phyloP scores from a whole-genome alignment of 2,888 invertebrate species.

The Aproaerema taeniolella region DNA sequence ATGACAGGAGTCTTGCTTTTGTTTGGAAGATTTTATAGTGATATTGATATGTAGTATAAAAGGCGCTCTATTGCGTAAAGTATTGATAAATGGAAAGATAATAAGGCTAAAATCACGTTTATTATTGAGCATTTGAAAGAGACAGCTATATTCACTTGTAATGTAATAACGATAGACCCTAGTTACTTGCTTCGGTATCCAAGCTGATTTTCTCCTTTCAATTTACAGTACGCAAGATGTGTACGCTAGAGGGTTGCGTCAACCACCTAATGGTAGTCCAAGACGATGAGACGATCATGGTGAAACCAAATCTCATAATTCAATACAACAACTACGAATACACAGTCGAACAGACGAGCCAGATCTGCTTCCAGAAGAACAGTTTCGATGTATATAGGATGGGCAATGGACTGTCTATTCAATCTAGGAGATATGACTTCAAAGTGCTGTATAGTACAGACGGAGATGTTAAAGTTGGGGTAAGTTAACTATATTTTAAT shows the following conservation, averaged over 20 bases:
- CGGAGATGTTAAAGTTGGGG: slow-evolving; percentile 84
- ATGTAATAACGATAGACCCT: too few relatives aligned
- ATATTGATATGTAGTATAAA: too few relatives aligned
- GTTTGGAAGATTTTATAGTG: too few relatives aligned
- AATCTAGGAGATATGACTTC: slow-evolving; percentile 84
- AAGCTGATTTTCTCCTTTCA: background rate
- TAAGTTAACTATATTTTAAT: too few relatives aligned
- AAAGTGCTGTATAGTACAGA: slow-evolving; percentile 83
- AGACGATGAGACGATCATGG: slow-evolving; percentile 73
- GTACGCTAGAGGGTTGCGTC: slow-evolving; percentile 77
- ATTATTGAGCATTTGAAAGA: too few relatives aligned
- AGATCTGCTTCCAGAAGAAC: slow-evolving; percentile 77
- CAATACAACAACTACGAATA: slow-evolving; percentile 83
- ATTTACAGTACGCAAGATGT: slow-evolving; percentile 80
- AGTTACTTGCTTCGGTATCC: too few relatives aligned
- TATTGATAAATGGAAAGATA: too few relatives aligned
- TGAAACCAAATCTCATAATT: slow-evolving; percentile 81
- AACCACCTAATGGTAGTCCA: slow-evolving; percentile 81
- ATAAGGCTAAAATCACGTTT: too few relatives aligned
- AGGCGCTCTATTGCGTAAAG: too few relatives aligned
- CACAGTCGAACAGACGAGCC: slow-evolving; percentile 76
- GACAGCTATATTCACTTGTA: too few relatives aligned
- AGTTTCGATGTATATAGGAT: slow-evolving; percentile 82
- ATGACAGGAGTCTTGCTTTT: too few relatives aligned
- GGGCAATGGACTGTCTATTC: slow-evolving; percentile 82